phyloP scores from a whole-genome alignment of 2,113 vertebrate genomes.

The Actenoides lindsayi region DNA sequence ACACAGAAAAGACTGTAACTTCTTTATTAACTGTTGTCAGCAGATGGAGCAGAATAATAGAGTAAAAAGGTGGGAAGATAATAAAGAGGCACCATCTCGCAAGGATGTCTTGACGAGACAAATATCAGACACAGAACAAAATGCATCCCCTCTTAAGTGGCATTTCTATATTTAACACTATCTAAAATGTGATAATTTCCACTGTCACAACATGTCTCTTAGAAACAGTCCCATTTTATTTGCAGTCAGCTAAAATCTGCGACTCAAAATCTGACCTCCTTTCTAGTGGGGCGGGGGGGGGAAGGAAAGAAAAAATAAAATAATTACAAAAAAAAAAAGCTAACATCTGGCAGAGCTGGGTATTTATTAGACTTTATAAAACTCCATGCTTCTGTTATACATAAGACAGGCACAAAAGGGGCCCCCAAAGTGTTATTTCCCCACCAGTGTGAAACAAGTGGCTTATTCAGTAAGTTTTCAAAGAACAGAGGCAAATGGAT shows the following conservation, averaged over 20 bases:
- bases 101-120: slow-evolving; percentile 4
- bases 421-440: slow-evolving; percentile 72
- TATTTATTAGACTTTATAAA: slow-evolving; percentile 71
- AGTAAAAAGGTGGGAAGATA: neutral
- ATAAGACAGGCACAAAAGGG: slow-evolving; percentile 66
- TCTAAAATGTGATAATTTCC: slow-evolving; percentile 54
- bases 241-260: slow-evolving; percentile 29
- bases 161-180: slow-evolving; percentile 47
- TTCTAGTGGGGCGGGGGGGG: no score
- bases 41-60: neutral
- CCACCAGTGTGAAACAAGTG: slow-evolving; percentile 70
- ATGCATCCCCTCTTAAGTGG: slow-evolving; percentile 46
- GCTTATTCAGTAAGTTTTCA: slow-evolving; percentile 76
- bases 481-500: slow-evolving; percentile 73
- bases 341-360: slow-evolving; percentile 66
- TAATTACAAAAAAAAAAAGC: neutral
- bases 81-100: slow-evolving; percentile 40
- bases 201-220: slow-evolving; percentile 59
- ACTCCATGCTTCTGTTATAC: slow-evolving; percentile 62
- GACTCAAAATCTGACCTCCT: slow-evolving; percentile 34
- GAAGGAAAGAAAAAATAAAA: no score
- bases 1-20: neutral
- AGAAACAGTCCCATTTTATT: slow-evolving; percentile 48
- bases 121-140: neutral
- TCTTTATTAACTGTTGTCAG: neutral